Evolutionary conservation across 2,797 vertebrate genomes (phyloP), one percentile per base, ranked within the genome.

Genomic region (Epinephelus malabaricus): DNA sequence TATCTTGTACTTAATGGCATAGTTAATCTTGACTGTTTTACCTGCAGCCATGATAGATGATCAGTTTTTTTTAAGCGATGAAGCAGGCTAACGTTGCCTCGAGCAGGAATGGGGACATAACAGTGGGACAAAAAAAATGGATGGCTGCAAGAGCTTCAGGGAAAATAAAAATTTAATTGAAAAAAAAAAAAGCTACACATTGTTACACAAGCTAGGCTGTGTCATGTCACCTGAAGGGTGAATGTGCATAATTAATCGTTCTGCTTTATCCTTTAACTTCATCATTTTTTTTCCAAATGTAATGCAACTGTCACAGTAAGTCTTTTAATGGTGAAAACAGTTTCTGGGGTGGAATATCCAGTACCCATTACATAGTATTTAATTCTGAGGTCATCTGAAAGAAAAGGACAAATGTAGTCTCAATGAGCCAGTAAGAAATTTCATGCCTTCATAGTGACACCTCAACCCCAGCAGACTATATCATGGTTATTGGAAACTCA

Each of bases 1-100:
- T 79, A 75, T 40, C 54, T 73, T 68, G 49, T 60, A 60, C 56
- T 79, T 84, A 90, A 88, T 82, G 38, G 53, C 21, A 46, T 79
- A 82, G 61, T 85, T 89, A 73, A 88, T 89, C 79, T 78, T 40
- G 46, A 74, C 76, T 56, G 30, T 85, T 89, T 80, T 74, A 71
- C 79, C 81, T 76, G 84, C 60, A 82, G 79, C 61, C 9, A 78
- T 73, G 63, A 85, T 54, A 71, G 62, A 87, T 83, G 70, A 74
- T 25, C 49, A 81, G 72, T 51, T 47, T 76, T 74, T 73, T 30
- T 59, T 70, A 14, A 76, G 56, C 13, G 60, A 5, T 43, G 34
- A 58, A 45, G 18, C 64, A 25, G 53, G 72, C 61, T 61, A 75
- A 79, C 0, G 1, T 23, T 73, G 53, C 84, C 47, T 69, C 0